Base-by-base conservation (phyloP, 2,888 invertebrate genomes). In the Temnothorax unifasciatus region DNA sequence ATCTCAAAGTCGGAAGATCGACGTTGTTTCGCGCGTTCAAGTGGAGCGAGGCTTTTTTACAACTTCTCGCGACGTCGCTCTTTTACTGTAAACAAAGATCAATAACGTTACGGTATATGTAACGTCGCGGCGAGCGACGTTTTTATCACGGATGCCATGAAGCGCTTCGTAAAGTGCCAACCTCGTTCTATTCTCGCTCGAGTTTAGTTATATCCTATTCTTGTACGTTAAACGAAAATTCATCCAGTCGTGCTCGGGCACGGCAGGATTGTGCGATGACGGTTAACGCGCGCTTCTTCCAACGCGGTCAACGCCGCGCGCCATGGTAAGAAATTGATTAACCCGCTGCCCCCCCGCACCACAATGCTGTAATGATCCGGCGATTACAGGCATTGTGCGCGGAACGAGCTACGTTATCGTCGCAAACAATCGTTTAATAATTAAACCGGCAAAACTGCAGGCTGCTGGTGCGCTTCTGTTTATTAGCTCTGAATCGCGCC, bases 101-200 rank as follows among this genome's bases (percentile, higher is more conserved):
- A 81, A 83, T 83, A 83, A 83, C 63, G 64, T 64, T 38, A 68
- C 79, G 15, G 79, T 47, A 41, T 59, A 57, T 21, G 47, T 15
- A 64, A 64, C 21, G 34, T 34, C 44, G 29, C 44, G 61, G 6
- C 52, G 34, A 52, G 25, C 6, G 68, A 25, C 50, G 21, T 54
- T 57, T 85, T 85, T 85, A 85, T 85, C 75, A 68, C 57, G 50
- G 63, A 44, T 59, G 52, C n/a, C 76, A 38, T 59, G 75, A 54
- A 83, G 69, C 54, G 63, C 69, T 68, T 69, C 63, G 61, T 38
- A 82, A 75, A 84, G 57, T 84, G 64, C 38, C 21, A 50, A 52
- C 68, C 44, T 54, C 59, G 64, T 71, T 54, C 63, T 52, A 64
- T 81, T 71, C 69, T 83, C 63, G 69, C 34, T 68, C 21, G n/a